phyloP scores from a whole-genome alignment of 1,140 invertebrate genomes.

The Psix sp. region DNA sequence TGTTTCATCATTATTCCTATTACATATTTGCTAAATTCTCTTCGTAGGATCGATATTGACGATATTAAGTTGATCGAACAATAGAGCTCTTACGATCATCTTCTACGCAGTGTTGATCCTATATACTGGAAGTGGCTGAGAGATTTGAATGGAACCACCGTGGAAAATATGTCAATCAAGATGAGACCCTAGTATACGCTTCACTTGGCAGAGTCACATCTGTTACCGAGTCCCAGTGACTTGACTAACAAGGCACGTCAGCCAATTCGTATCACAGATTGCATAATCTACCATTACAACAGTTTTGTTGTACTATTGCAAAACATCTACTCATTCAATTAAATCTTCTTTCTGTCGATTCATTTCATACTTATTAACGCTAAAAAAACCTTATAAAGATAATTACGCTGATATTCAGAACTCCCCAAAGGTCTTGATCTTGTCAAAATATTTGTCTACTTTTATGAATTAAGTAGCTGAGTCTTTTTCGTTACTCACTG shows the following conservation, averaged over 20 bases:
- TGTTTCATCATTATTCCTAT: constrained; percentile 20
- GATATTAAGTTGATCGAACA: constrained; percentile 49
- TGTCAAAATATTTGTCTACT: constrained; percentile 22
- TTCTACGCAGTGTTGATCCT: constrained; percentile 48
- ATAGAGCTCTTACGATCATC: constrained; percentile 53
- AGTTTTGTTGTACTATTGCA: neutral
- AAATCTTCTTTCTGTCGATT: too few species aligned
- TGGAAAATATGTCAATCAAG: constrained; percentile 76
- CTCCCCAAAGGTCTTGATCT: too few species aligned
- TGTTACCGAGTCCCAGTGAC: constrained; percentile 65
- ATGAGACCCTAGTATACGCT: constrained; percentile 64
- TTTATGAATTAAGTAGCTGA: constrained; percentile 5
- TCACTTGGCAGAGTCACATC: constrained; percentile 69
- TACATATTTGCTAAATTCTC: constrained; percentile 47
- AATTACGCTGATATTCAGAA: too few species aligned
- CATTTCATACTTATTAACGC: too few species aligned
- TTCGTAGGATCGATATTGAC: constrained; percentile 22
- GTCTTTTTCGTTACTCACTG: constrained; percentile 24
- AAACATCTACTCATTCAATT: constrained; percentile 1
- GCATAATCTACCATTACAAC: constrained; percentile 21
- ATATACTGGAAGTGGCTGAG: constrained; percentile 46
- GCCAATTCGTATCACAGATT: constrained; percentile 38
- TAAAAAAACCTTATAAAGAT: too few species aligned
- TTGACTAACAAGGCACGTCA: constrained; percentile 64
- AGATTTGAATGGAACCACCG: constrained; percentile 65